Base-by-base conservation (phyloP, 2,113 vertebrate genomes). In the Bolborhynchus lineola region DNA sequence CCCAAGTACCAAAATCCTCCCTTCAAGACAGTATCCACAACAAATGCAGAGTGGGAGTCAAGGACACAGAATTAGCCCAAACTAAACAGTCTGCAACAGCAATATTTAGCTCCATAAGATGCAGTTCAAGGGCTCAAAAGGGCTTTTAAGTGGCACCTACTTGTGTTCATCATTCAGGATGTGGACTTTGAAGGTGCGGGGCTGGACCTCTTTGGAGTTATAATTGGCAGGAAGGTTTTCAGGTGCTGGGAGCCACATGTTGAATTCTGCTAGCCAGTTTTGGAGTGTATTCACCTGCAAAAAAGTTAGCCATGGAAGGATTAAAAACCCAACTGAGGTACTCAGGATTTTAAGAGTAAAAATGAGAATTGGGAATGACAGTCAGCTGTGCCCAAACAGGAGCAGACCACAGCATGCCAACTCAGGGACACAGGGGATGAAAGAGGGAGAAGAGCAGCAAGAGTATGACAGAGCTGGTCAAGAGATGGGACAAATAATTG, bases 141-240 rank as follows among this genome's bases (percentile, higher is more conserved):
- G 59, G 26, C 18, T 90, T 93, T 83, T 65, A 42, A 42, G 42
- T 80, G 81, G 62, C 39, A 98, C 99, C 37, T 98, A 99, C 99
- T 99, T 99, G 98, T 99, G 99, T 97, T 99, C 99, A 77, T 99
- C 99, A 50, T 99, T 99, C 94, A 99, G 97, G 95, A 99, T 99
- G 92, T 99, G 99, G 95, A 99, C 99, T 98, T 98, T 99, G 96
- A 99, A 99, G 83, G 97, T 80, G 47, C 99, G 99, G 17, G 99
- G 98, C 63, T 97, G 97, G 64, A 98, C n/a, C 37, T 98, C 87
- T 77, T 98, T 95, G 25, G 98, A 98, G 94, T 99, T 98, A n/a
- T 96, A 98, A 92, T 99, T 98, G 39, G 98, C 98, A 75, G 98
- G 96, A 87, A 99, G 97, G 52, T 98, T 97, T 96, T 99, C 99